Evolutionary conservation across 2,113 vertebrate genomes (phyloP).

Genomic region (Polypterus bichir): DNA sequence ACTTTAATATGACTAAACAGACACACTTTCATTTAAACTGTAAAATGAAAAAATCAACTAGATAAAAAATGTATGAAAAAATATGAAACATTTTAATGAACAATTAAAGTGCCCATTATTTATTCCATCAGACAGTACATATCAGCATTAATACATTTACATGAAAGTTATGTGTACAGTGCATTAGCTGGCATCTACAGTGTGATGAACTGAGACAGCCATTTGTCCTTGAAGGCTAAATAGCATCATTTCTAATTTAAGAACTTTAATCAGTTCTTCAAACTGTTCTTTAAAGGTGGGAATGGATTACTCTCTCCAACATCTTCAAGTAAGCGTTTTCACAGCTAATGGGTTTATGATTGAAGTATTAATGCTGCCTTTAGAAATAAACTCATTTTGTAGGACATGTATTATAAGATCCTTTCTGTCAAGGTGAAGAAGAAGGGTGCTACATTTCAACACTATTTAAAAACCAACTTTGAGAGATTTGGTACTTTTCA

Average conservation of each 20-base stretch:
- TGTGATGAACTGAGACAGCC: neutral
- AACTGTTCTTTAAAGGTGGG: neutral
- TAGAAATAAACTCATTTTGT: neutral
- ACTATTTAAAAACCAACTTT: too few relatives aligned
- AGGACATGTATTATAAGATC: neutral
- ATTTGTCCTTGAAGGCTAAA: constrained; percentile 1
- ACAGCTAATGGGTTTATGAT: neutral
- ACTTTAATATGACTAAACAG: too few relatives aligned
- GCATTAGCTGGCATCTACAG: too few relatives aligned
- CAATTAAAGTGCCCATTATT: too few relatives aligned
- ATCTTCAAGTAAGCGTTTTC: constrained; percentile 1
- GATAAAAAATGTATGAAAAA: too few relatives aligned
- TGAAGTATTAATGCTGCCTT: neutral
- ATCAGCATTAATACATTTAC: too few relatives aligned
- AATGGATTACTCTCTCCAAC: neutral
- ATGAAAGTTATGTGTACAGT: too few relatives aligned
- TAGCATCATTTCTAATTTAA: neutral
- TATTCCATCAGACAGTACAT: too few relatives aligned
- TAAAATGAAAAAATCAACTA: too few relatives aligned
- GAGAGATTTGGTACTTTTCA: too few relatives aligned
- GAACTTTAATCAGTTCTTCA: neutral
- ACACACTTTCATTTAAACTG: too few relatives aligned
- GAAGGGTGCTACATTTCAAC: neutral
- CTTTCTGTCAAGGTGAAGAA: neutral
- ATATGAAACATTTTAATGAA: too few relatives aligned